These are phyloP conservation scores for Silurus meridionalis DNA, from an alignment of 2,113 vertebrate species.

Conservation along the genomic window DNA sequence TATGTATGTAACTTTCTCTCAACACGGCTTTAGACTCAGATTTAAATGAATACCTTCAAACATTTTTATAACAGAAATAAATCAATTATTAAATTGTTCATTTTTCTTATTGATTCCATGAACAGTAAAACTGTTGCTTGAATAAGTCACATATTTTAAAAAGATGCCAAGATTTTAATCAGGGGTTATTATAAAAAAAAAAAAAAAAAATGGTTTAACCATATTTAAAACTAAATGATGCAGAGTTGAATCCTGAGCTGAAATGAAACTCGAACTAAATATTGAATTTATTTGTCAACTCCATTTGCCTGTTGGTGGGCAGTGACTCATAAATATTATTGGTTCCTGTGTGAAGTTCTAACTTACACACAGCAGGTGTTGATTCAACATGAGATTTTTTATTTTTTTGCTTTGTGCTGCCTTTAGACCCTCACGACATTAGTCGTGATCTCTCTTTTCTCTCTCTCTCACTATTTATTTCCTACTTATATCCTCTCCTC, in stretches of 20 bases:
- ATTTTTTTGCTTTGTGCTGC: neutral
- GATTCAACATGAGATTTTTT: neutral
- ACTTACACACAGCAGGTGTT: neutral
- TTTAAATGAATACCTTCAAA: neutral
- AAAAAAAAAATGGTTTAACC: too few relatives aligned
- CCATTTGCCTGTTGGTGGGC: neutral
- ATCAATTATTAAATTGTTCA: neutral
- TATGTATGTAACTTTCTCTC: neutral
- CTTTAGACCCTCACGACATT: conserved; percentile 14
- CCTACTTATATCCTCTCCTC: neutral
- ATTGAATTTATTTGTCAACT: neutral
- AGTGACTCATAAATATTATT: neutral
- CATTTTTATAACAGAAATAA: neutral
- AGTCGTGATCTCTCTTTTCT: conserved; percentile 25
- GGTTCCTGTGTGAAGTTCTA: neutral
- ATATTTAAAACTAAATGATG: neutral
- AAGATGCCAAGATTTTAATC: neutral
- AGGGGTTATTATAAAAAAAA: neutral
- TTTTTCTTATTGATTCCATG: neutral
- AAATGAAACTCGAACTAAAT: neutral
- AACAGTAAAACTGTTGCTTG: neutral
- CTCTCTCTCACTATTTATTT: neutral
- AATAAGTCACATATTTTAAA: neutral
- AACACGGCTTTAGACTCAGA: neutral
- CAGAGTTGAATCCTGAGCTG: neutral